These are phyloP conservation scores for Chrysolophus pictus DNA, from an alignment of 2,797 vertebrate genomes.

Conservation along the genomic window DNA sequence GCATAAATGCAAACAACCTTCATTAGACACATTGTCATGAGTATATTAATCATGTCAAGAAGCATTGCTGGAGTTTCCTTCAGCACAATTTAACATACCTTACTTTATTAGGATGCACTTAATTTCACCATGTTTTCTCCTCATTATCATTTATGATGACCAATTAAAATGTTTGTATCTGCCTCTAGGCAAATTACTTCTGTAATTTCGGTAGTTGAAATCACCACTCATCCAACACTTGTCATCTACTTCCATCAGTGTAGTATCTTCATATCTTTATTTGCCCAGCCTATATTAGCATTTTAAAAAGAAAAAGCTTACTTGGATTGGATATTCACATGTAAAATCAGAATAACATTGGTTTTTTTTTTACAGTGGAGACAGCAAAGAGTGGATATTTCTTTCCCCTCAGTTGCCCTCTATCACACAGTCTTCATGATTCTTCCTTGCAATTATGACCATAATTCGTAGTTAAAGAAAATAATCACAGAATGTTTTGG, in stretches of 20 bases:
- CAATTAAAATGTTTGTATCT: slow-evolving; percentile 61
- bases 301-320: not conserved
- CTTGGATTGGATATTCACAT: not conserved
- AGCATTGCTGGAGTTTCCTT: slow-evolving; percentile 48
- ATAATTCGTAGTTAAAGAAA: not conserved
- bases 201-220: slow-evolving; percentile 15
- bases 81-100: slow-evolving; percentile 49
- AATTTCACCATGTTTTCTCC: slow-evolving; percentile 57
- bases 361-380: not conserved
- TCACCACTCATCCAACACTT: not conserved
- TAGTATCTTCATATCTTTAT: fast-evolving
- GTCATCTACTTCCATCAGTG: not conserved
- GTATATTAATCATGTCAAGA: slow-evolving; percentile 61
- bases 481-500: no score
- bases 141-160: slow-evolving; percentile 69
- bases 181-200: slow-evolving; percentile 48
- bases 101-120: slow-evolving; percentile 64
- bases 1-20: slow-evolving; percentile 55
- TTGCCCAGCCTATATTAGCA: not conserved
- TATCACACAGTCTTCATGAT: fast-evolving
- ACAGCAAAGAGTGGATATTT: not conserved
- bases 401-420: fast-evolving
- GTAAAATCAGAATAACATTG: not conserved
- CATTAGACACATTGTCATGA: slow-evolving; percentile 56
- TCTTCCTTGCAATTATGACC: not conserved